Evolutionary conservation across 2,113 vertebrate genomes (phyloP), one percentile per base, ranked within the genome.

Genomic region (Mormyrus iriodes): DNA sequence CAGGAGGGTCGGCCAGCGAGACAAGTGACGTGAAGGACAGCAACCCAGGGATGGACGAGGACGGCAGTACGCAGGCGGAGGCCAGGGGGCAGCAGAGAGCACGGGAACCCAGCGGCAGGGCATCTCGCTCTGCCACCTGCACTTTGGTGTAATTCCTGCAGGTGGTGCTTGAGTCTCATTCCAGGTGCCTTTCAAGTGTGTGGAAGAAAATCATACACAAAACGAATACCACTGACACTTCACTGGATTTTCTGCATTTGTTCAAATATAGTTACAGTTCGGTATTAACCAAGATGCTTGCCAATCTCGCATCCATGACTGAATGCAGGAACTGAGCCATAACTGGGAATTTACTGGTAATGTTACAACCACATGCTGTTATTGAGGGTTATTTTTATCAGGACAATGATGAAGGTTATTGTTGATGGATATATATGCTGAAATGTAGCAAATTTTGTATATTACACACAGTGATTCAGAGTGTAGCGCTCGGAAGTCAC

Each of bases 321-420:
- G 51, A 84, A 44, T 48, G 82, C 82, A 84, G 51, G 31, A 86
- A 55, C 85, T 53, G 49, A 86, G 85, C 85, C 85, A 86, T 53
- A 24, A 19, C 31, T 86, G n/a, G 48, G 15, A 86, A 55, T 49
- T 48, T 51, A 52, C 85, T 86, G 85, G 85, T 15, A 2, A 48
- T 9, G 51, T 13, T 8, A 53, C 27, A 52, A 79, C 35, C 6
- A 17, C 35, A 51, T 85, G 83, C 35, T 79, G 35, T 79, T 79
- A 85, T 49, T 27, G 21, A 3, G 21, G 83, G 48, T 85, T 49
- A 27, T 85, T 79, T 39, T 79, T 79, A 17, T 79, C 31, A 79
- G 35, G 42, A 79, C 24, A 48, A 49, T 49, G 48, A 85, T 85
- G 83, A 51, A 15, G 44, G 42, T 85, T 31, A 85, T 85, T 85